A percentile compares a stretch with the other conserved stretches of the same genome.
These are phyloP conservation scores for Hemibagrus guttatus DNA, from an alignment of 2,797 vertebrate genomes.

Conservation along the genomic window DNA sequence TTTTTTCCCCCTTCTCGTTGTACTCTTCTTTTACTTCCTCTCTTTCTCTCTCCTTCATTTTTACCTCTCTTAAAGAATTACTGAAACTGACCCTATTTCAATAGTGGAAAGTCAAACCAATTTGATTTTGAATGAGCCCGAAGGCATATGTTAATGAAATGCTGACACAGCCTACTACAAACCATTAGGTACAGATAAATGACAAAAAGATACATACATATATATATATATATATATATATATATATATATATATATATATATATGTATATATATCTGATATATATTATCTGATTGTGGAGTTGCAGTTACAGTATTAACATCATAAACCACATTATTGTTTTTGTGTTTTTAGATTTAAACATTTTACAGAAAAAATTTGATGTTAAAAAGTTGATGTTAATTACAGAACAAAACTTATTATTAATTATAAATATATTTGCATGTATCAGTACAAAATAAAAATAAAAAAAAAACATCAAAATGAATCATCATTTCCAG, in stretches of 20 bases:
- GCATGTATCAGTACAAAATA: background rate
- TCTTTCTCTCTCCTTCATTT: slow-evolving; percentile 6
- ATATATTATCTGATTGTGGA: background rate
- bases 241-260: background rate
- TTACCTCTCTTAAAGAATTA: slow-evolving; percentile 48
- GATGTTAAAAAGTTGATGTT: background rate
- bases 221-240: background rate
- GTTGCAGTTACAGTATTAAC: too few species aligned
- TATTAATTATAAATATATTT: background rate
- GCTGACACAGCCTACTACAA: slow-evolving; percentile 43
- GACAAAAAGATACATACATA: background rate
- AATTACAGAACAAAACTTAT: background rate
- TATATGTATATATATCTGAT: background rate
- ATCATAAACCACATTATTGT: too few species aligned
- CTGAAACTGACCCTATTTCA: slow-evolving; percentile 60
- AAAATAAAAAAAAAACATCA: too few species aligned
- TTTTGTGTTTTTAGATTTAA: too few species aligned
- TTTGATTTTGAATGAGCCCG: slow-evolving; percentile 62
- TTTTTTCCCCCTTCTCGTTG: background rate
- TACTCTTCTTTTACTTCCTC: background rate
- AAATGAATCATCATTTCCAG: background rate
- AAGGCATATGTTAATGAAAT: slow-evolving; percentile 61
- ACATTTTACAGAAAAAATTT: too few species aligned
- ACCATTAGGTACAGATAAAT: slow-evolving; percentile 33
- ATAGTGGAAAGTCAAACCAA: slow-evolving; percentile 56